Evolutionary conservation across 2,113 vertebrate species (phyloP).

Genomic region (Rafetus swinhoei): DNA sequence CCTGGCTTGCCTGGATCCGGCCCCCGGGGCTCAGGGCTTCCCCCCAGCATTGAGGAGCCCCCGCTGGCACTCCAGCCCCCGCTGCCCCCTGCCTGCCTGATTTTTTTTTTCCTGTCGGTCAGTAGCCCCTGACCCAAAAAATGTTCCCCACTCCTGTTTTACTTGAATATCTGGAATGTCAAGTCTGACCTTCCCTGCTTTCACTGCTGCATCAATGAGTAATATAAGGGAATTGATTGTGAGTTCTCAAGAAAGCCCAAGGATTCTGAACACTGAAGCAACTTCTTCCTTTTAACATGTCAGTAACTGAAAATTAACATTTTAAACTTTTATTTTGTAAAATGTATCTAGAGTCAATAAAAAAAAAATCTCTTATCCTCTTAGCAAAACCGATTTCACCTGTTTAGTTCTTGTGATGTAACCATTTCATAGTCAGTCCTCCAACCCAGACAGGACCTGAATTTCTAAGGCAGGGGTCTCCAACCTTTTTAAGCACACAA

Average conservation of each 20-base stretch:
- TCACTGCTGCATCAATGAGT: neutral
- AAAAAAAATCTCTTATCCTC: neutral
- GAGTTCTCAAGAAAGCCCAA: neutral
- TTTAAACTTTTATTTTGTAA: neutral
- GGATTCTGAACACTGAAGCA: neutral
- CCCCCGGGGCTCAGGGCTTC: no score
- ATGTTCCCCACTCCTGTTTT: no score
- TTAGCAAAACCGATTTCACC: neutral
- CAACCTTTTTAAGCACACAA: no score
- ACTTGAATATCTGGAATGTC: constrained; percentile 10
- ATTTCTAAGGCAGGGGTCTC: neutral
- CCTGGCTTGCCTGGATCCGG: no score
- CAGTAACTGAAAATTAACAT: no score
- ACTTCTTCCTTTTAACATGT: neutral
- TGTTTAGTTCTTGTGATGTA: neutral
- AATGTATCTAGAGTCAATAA: neutral
- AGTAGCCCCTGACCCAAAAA: no score
- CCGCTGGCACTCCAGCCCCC: no score
- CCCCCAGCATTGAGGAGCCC: no score
- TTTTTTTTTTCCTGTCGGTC: no score
- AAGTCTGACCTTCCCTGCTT: constrained; percentile 30
- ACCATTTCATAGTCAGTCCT: neutral
- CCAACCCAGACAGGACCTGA: neutral
- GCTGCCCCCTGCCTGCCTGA: no score
- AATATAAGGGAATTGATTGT: neutral